These are phyloP conservation scores for Paratrypauchen microcephalus DNA, from an alignment of 2,797 vertebrate species.

Conservation along the genomic window DNA sequence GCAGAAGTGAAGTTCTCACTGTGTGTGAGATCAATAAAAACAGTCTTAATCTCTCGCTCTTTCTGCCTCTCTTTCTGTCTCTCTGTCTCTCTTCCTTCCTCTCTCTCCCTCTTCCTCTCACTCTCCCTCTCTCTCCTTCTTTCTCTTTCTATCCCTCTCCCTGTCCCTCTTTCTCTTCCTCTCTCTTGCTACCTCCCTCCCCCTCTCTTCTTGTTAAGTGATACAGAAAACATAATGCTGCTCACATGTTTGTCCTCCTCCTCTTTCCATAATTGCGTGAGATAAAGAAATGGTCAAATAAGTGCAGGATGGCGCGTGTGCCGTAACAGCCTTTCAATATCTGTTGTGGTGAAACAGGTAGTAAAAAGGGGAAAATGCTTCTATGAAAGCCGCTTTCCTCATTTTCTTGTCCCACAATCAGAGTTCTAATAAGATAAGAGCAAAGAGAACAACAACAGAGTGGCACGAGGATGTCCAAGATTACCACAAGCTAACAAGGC, in stretches of 20 bases:
- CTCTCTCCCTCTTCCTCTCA: too few species aligned
- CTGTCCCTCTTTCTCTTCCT: too few species aligned
- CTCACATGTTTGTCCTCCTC: constrained; percentile 45
- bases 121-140: too few species aligned
- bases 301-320: constrained; percentile 54
- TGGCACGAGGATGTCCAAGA: constrained; percentile 47
- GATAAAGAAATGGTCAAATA: constrained; percentile 69
- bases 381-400: constrained; percentile 59
- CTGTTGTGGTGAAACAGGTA: constrained; percentile 56
- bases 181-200: too few species aligned
- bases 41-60: too few species aligned
- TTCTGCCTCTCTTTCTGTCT: too few species aligned
- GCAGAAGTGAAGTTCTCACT: too few species aligned
- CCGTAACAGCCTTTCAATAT: constrained; percentile 72
- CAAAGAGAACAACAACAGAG: constrained; percentile 50
- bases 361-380: constrained; percentile 50
- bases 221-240: constrained; percentile 37
- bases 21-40: too few species aligned
- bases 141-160: too few species aligned
- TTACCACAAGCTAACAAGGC: constrained; percentile 60
- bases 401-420: constrained; percentile 57
- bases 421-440: constrained; percentile 70
- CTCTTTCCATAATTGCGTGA: constrained; percentile 54
- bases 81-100: too few species aligned
- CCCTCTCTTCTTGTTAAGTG: constrained; percentile 16